Percentiles rank a stretch among this genome's conserved stretches.
Evolutionary conservation across 2,888 invertebrate species (phyloP).

Genomic region (Tyria jacobaeae): DNA sequence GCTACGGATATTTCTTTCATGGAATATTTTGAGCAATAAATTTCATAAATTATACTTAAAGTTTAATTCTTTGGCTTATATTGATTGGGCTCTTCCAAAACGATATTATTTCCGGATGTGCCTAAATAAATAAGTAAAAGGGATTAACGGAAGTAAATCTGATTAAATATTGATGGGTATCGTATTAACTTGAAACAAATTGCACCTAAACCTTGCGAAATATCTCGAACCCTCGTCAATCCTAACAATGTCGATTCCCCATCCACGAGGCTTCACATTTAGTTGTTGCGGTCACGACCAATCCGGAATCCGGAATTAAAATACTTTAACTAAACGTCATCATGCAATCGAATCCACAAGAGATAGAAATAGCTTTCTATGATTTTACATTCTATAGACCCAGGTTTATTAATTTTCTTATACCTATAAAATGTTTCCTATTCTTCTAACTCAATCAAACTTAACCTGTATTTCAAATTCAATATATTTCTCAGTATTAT

Average conservation of each 20-base stretch:
- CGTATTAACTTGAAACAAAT: conserved; percentile 56
- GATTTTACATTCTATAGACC: conserved; percentile 25
- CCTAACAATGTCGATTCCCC: conserved; percentile 50
- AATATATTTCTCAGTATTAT: conserved; percentile 43
- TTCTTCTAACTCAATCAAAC: too few relatives aligned
- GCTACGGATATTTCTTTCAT: conserved; percentile 3
- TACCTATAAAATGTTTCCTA: too few relatives aligned
- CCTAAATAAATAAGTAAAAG: conserved; percentile 33
- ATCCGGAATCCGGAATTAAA: conserved; percentile 32
- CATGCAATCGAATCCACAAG: conserved; percentile 6
- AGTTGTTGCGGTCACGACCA: conserved; percentile 58
- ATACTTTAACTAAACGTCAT: conserved; percentile 27
- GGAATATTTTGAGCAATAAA: not conserved
- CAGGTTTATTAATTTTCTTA: conserved; percentile 25
- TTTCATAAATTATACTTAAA: conserved; percentile 1
- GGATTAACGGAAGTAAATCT: conserved; percentile 46
- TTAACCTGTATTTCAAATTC: conserved; percentile 34
- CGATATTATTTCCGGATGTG: conserved; percentile 14
- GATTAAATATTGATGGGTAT: conserved; percentile 52
- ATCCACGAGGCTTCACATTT: conserved; percentile 52
- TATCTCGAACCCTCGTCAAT: conserved; percentile 63
- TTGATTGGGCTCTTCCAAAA: conserved; percentile 12
- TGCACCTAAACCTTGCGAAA: conserved; percentile 53
- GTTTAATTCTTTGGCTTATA: conserved; percentile 2
- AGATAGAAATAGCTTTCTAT: conserved; percentile 20